Evolutionary conservation across 2,797 vertebrate genomes (phyloP).

Genomic region (Scyliorhinus canicula): DNA sequence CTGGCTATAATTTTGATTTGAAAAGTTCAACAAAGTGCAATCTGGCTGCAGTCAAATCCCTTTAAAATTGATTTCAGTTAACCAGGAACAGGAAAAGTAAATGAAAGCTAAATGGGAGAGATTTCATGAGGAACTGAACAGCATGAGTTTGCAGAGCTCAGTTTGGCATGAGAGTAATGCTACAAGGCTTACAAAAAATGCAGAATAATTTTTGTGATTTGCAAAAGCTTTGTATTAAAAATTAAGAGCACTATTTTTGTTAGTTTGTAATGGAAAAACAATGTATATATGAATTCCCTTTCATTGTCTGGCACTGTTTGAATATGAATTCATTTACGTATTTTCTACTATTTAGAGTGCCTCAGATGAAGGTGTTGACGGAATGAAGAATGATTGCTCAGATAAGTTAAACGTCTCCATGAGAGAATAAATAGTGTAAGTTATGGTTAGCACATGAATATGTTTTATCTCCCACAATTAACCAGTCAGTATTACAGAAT

Average conservation of each 20-base stretch:
- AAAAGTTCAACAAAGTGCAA: neutral
- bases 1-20: neutral
- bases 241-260: neutral
- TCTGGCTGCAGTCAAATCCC: neutral
- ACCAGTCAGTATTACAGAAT: neutral
- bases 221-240: neutral
- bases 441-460: slow-evolving; percentile 8
- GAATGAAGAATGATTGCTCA: neutral
- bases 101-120: neutral
- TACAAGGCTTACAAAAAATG: neutral
- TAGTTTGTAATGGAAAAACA: neutral
- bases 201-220: neutral
- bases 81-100: neutral
- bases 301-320: neutral
- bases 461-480: neutral
- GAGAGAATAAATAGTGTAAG: neutral
- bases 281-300: neutral
- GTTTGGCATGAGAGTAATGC: neutral
- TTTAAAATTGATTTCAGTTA: neutral
- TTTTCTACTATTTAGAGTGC: neutral
- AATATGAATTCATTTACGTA: neutral
- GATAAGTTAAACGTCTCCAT: neutral
- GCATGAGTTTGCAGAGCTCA: neutral
- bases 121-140: neutral
- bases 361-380: neutral